A percentile compares a stretch with the other conserved stretches of the same genome.
phyloP scores from a whole-genome alignment of 2,888 invertebrate genomes.

The Andricus curvator region DNA sequence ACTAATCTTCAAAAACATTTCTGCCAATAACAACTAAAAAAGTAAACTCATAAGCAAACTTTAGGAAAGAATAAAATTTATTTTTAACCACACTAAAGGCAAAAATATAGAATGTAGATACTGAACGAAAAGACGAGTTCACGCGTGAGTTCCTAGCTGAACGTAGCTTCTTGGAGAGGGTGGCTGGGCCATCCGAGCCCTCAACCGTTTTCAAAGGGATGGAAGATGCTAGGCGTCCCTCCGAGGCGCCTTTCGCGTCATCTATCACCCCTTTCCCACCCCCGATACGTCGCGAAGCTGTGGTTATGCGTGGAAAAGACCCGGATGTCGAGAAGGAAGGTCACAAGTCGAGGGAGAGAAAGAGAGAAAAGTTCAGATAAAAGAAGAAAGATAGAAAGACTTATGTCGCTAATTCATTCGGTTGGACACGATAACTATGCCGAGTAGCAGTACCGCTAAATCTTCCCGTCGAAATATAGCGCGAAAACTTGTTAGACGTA shows the following conservation, averaged over 20 bases:
- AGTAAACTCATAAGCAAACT: neutral
- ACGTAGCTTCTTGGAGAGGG: conserved; percentile 49
- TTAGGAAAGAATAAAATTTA: neutral
- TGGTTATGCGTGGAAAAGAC: conserved; percentile 56
- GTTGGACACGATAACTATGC: conserved; percentile 12
- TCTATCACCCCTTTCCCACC: conserved; percentile 62
- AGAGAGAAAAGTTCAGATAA: conserved; percentile 52
- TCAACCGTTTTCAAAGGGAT: conserved; percentile 56
- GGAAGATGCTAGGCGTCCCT: conserved; percentile 64
- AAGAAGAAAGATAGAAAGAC: neutral
- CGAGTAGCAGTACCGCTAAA: neutral
- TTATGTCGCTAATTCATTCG: conserved; percentile 36
- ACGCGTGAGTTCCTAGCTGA: conserved; percentile 49
- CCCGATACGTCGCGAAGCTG: conserved; percentile 57
- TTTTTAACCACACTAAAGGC: neutral
- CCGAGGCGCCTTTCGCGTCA: conserved; percentile 64
- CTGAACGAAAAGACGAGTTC: conserved; percentile 48
- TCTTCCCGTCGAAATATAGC: conserved; percentile 12
- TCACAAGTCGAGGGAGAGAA: conserved; percentile 50
- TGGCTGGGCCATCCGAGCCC: conserved; percentile 49
- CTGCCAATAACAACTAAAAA: too few relatives aligned
- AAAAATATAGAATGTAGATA: neutral
- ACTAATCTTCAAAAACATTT: too few relatives aligned
- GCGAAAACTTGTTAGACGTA: conserved; percentile 22
- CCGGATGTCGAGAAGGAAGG: conserved; percentile 53